Base-by-base conservation (phyloP, 2,113 vertebrate genomes). In the Cranoglanis bouderius region DNA sequence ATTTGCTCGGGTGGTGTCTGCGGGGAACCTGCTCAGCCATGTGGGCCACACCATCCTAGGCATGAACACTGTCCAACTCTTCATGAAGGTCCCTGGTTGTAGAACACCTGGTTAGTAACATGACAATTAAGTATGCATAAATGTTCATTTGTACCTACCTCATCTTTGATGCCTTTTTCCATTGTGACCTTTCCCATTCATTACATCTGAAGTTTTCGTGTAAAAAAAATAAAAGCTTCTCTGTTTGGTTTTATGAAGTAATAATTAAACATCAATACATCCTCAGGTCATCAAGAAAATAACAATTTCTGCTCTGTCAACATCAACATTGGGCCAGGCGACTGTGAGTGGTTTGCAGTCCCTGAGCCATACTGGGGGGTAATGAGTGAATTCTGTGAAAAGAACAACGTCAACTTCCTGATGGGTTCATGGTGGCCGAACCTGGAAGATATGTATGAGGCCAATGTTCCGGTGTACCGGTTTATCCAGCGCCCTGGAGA, bases 281-380 rank as follows among this genome's bases (percentile, higher is more conserved):
- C 85, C 89, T 85, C 57, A 99, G 98, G 98, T 93, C 98, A 99
- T 96, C 98, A 99, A 93, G 98, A 99, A 95, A 98, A 99, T 94
- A 99, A 99, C 94, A 99, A 99, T 90, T 99, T 99, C 87, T 99
- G 98, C 90, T 99, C 98, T 1, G 98, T 99, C 88, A 99, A 99
- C 94, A 98, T 99, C 95, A 99, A 99, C 96, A 99, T 99, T 88
- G 98, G 98, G n/a, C 98, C 98, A 26, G 98, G 98, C 77, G 98
- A 99, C 94, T 99, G 98, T 88, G 98, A 99, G 94, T 99, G 98
- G 98, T 99, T 99, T 89, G 98, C 99, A 59, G 98, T 99, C 87
- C 98, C 98, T 24, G 98, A 99, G 92, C 95, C 95, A n/a, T 99
- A 99, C 90, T 99, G 98, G 98, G 98, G 98, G 88, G 95, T 97